These are phyloP conservation scores for Cancer borealis DNA, from an alignment of 2,888 invertebrate species.

Conservation along the genomic window DNA sequence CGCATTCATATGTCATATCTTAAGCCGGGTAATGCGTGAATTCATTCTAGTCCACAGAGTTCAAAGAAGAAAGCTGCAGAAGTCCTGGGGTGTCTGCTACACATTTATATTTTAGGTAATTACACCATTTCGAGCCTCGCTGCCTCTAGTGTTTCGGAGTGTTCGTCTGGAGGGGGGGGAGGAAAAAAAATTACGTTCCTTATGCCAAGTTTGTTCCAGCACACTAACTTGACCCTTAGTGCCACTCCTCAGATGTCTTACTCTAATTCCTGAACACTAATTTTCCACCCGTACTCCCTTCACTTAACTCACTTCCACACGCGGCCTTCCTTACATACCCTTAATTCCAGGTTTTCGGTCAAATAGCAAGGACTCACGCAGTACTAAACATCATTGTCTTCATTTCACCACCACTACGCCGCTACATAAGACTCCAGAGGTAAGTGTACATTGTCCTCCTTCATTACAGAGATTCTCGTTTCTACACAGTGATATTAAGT, in stretches of 20 bases:
- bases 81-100: background rate
- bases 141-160: slow-evolving; percentile 15
- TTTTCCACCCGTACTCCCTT: background rate
- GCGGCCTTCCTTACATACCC: background rate
- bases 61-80: slow-evolving; percentile 47
- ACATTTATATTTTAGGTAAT: slow-evolving; percentile 14
- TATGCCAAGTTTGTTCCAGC: background rate
- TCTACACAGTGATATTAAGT: background rate
- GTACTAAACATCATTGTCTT: background rate
- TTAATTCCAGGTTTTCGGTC: background rate
- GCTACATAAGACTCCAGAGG: background rate
- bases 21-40: slow-evolving; percentile 61
- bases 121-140: slow-evolving; percentile 34
- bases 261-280: background rate
- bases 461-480: background rate
- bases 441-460: background rate
- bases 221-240: background rate
- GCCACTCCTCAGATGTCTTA: background rate
- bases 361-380: background rate
- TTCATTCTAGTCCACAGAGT: slow-evolving; percentile 58
- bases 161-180: background rate
- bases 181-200: background rate
- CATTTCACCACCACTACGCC: background rate
- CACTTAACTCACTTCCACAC: background rate
- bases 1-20: slow-evolving; percentile 70